Conservation (phyloP, 53 echinoderm and acorn worm genomes). For the Paracentrotus lividus region DNA sequence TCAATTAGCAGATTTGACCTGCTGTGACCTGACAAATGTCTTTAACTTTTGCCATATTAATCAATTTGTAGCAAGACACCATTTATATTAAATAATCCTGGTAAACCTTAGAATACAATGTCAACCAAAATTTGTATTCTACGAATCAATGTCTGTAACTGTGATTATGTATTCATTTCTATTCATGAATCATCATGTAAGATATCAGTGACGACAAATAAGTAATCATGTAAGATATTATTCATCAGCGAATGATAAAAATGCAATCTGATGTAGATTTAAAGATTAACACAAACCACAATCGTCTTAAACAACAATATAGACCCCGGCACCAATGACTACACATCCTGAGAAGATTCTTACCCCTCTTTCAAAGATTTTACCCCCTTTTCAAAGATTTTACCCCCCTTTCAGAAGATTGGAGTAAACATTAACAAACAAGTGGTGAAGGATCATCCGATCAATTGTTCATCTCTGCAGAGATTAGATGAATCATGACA, state of each 20-base stretch:
- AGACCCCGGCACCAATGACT: background rate
- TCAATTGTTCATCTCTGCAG: slow-evolving; percentile 18
- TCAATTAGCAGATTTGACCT: no score
- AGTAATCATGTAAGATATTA: background rate
- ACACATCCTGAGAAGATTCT: slow-evolving; percentile 14
- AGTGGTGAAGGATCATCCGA: background rate
- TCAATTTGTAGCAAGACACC: slow-evolving; percentile 21
- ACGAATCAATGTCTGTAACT: background rate
- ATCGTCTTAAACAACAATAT: slow-evolving; percentile 22
- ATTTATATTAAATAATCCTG: background rate
- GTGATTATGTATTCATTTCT: background rate
- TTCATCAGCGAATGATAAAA: background rate
- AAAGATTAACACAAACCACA: slow-evolving; percentile 12
- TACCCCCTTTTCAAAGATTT: slow-evolving; percentile 9
- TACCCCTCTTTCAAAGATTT: slow-evolving; percentile 12
- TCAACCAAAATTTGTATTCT: background rate
- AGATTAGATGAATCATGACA: slow-evolving; percentile 37
- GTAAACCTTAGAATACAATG: background rate
- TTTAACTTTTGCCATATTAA: background rate
- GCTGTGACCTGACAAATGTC: background rate
- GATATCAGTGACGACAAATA: background rate
- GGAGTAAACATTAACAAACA: slow-evolving; percentile 32
- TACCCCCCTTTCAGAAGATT: no score
- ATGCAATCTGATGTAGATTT: background rate
- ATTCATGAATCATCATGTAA: slow-evolving; percentile 2